These are phyloP conservation scores for Mactromeris polynyma DNA, from an alignment of 2,888 invertebrate species.

Conservation along the genomic window DNA sequence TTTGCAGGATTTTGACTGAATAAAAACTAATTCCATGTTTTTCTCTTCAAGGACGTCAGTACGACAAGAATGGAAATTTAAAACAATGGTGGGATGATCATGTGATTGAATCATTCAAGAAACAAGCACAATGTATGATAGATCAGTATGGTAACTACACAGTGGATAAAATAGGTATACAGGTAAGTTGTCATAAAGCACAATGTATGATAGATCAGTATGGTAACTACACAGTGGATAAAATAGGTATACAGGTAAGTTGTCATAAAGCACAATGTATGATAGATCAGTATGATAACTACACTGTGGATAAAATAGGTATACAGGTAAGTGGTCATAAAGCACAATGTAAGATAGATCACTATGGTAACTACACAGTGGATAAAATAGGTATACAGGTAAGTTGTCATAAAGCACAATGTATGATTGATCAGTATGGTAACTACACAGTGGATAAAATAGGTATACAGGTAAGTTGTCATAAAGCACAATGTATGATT, in stretches of 20 bases:
- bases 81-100: conserved; percentile 99
- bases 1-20: too few species aligned
- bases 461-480: conserved; percentile 69
- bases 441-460: conserved; percentile 91
- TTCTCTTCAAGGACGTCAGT: conserved; percentile 92
- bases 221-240: conserved; percentile 91
- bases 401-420: conserved; percentile 92
- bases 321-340: conserved; percentile 87
- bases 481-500: conserved; percentile 93
- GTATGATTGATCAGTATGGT: conserved; percentile 96
- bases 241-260: conserved; percentile 75
- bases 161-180: conserved; percentile 88
- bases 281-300: conserved; percentile 94
- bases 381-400: conserved; percentile 85
- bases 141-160: conserved; percentile 95
- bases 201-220: conserved; percentile 97
- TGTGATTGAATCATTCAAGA: conserved; percentile 95
- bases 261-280: conserved; percentile 96
- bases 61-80: conserved; percentile 97
- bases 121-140: conserved; percentile 94
- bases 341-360: conserved; percentile 95
- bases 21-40: neutral
- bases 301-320: conserved; percentile 89
- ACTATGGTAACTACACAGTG: conserved; percentile 94
- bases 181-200: conserved; percentile 89